These are phyloP conservation scores for Osmerus eperlanus DNA, from an alignment of 2,113 vertebrate species.

Conservation along the genomic window DNA sequence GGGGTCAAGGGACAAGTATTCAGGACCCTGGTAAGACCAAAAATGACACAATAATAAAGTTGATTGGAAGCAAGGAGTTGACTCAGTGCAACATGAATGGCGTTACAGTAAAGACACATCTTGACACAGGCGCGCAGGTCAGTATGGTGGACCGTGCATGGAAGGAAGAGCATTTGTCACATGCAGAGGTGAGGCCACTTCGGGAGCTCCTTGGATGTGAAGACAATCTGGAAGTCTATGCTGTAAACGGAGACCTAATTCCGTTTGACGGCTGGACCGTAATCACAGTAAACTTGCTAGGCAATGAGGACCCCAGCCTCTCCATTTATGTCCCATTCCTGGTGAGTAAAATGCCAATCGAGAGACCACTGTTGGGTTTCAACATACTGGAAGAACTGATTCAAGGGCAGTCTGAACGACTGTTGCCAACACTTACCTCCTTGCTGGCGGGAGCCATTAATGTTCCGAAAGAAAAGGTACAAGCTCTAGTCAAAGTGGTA, in stretches of 20 bases:
- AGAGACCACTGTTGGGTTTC: constrained; percentile 8
- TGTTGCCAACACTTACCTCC: constrained; percentile 3
- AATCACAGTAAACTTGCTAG: constrained; percentile 2
- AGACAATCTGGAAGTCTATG: constrained; percentile 1
- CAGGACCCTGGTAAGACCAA: no score
- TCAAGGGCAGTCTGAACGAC: constrained; percentile 11
- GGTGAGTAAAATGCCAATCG: background rate
- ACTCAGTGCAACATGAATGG: no score
- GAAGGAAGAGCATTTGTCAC: constrained; percentile 1
- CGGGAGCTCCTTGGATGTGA: background rate
- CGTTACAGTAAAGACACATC: no score
- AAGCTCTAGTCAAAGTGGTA: constrained; percentile 11
- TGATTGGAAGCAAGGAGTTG: no score
- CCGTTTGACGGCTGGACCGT: constrained; percentile 10
- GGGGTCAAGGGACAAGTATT: no score
- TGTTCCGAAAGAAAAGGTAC: constrained; percentile 8
- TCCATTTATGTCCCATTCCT: background rate
- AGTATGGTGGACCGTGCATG: background rate
- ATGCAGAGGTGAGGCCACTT: background rate
- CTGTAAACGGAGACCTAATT: constrained; percentile 10
- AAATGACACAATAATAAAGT: no score
- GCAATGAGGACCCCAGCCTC: constrained; percentile 3
- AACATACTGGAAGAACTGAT: constrained; percentile 10
- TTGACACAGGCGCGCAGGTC: background rate
- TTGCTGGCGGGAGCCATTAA: constrained; percentile 4